phyloP scores from a whole-genome alignment of 2,113 vertebrate species.

The Paradoxurus hermaphroditus region DNA sequence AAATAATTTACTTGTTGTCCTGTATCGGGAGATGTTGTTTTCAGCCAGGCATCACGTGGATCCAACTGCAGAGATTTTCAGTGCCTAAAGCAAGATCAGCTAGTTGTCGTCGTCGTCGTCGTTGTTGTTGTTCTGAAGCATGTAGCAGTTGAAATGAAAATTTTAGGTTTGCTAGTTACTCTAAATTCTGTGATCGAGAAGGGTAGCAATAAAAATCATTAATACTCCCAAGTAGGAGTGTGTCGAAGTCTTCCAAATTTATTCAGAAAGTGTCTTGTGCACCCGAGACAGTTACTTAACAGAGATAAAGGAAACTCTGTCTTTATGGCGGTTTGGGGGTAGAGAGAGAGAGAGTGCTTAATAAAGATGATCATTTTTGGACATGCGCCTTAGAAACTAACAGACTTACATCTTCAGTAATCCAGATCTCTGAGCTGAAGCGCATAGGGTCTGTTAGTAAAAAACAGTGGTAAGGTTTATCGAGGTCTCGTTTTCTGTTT shows the following conservation, averaged over 20 bases:
- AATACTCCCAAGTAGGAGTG: background rate
- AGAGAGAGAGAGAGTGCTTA: background rate
- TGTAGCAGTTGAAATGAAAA: slow-evolving; percentile 31
- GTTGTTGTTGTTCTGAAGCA: slow-evolving; percentile 16
- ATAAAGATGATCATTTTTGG: background rate
- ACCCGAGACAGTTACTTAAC: background rate
- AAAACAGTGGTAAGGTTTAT: background rate
- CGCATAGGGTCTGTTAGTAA: background rate
- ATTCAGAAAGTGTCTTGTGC: background rate
- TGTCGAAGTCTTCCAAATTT: background rate
- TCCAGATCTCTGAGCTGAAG: slow-evolving; percentile 15
- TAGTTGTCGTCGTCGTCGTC: no score
- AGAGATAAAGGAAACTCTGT: slow-evolving; percentile 14
- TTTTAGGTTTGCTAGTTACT: slow-evolving; percentile 30
- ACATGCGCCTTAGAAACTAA: background rate
- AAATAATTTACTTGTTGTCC: slow-evolving; percentile 48
- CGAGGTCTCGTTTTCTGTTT: background rate
- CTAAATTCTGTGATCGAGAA: background rate
- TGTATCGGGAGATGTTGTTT: slow-evolving; percentile 45
- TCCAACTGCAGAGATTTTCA: slow-evolving; percentile 24
- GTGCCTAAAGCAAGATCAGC: slow-evolving; percentile 20
- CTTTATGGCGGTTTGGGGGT: background rate
- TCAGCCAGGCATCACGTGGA: background rate
- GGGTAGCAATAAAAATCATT: background rate
- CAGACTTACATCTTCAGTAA: background rate